Base-by-base conservation (phyloP, 1,140 invertebrate genomes). In the Lanistes nyassanus region DNA sequence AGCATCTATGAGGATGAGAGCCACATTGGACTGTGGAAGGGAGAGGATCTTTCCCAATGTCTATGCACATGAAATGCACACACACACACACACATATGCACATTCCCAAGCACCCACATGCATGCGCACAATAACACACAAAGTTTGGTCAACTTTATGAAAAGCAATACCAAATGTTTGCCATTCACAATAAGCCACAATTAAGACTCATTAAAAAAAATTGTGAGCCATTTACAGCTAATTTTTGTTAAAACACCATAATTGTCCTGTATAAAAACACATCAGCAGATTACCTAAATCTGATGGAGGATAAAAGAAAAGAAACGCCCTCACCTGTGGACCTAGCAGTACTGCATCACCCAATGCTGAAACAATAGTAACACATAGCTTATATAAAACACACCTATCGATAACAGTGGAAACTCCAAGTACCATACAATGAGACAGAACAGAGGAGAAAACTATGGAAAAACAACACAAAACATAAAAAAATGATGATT, bases 1-100 rank as follows among this genome's bases (percentile, higher is more conserved):
- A 29, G 79, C 81, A 75, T 87, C 87, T 79, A 89, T 84, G n/a
- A 82, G 82, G 37, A 87, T 83, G 55, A 88, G 72, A 42, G 85
- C 85, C 60, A 88, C 79, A 79, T 84, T 83, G 42, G 85, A 81
- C 65, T 88, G 82, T 23, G 87, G 87, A 29, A 88, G 69, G 34
- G 82, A 80, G 3, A 88, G 80, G 36, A 88, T 80, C 75, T 85
- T 85, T 34, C 82, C 87, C n/a, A 86, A 60, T 34, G 84, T 85
- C 84, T 88, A 80, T 42, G 82, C 60, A 76, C 55, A 65, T 34
- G 31, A 58, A 72, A 67, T 23, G 34, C 37, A 65, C 29, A 65
- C 36, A 36, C 62, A 67, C 36, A 21, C 39, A 68, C 42, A 51
- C 56, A 56, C 56, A 60, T n/a, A n/a, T n/a, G n/a, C n/a, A n/a